These are phyloP conservation scores for Agriotes lineatus DNA, from an alignment of 2,888 invertebrate genomes.

Conservation along the genomic window DNA sequence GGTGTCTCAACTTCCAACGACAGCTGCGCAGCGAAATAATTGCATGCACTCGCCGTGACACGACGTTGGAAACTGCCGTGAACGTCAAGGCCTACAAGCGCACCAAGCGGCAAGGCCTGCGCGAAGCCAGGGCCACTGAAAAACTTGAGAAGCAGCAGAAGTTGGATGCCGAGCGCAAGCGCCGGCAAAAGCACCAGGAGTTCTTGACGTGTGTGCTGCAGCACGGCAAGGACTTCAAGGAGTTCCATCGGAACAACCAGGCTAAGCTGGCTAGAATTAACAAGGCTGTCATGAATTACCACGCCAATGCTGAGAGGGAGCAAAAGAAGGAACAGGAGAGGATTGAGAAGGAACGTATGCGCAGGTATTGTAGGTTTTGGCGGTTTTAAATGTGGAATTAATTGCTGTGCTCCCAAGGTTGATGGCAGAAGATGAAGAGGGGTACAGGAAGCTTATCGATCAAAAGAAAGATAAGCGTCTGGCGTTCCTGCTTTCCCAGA, in stretches of 20 bases:
- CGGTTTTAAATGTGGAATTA: too few relatives aligned
- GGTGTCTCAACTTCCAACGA: constrained; percentile 96
- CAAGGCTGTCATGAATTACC: constrained; percentile 96
- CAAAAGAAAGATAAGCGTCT: constrained; percentile 99
- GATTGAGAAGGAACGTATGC: constrained; percentile 99
- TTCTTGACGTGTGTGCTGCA: constrained; percentile 95
- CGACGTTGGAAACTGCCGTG: constrained; percentile 96
- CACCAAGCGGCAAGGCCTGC: constrained; percentile 93
- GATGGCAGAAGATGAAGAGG: constrained; percentile 99
- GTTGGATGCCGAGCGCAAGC: constrained; percentile 95
- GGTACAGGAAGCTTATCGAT: constrained; percentile 98
- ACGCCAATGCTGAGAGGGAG: constrained; percentile 98
- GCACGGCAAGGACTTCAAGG: constrained; percentile 98
- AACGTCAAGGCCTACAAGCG: constrained; percentile 98
- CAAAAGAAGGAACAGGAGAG: constrained; percentile 99
- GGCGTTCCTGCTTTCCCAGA: constrained; percentile 96
- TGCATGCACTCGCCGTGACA: constrained; percentile 91
- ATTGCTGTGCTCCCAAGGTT: constrained; percentile 75
- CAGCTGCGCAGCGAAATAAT: constrained; percentile 89
- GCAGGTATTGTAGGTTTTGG: constrained; percentile 72
- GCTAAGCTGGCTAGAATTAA: constrained; percentile 91
- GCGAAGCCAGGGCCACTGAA: constrained; percentile 98
- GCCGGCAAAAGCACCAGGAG: constrained; percentile 98
- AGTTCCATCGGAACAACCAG: constrained; percentile 93
- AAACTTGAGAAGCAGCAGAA: constrained; percentile 99